Base-by-base conservation (phyloP, 2,113 vertebrate genomes). In the Lepus europaeus region DNA sequence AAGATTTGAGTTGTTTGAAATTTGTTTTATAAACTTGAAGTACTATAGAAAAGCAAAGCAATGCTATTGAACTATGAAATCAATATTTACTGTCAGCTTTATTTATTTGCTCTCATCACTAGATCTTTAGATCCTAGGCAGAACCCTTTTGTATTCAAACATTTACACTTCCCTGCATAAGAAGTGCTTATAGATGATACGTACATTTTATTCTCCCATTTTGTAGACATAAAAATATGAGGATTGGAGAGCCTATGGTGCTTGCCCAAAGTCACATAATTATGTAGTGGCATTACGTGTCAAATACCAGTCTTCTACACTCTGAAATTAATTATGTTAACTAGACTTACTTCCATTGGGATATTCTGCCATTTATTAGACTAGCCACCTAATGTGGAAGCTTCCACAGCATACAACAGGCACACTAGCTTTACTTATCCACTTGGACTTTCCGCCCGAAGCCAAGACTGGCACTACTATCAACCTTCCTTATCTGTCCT, bases 271-370 rank as follows among this genome's bases (percentile, higher is more conserved):
- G 22, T 68, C 68, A 77, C 16, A 33, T 27, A 64, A 70, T 64
- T 83, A 72, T 51, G 9, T 20, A 9, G 20, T 45, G 82, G 23
- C 91, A 86, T 81, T 82, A 45, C 29, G 17, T 64, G 6, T 70
- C 49, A 81, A n/a, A 39, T 49, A n/a, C 4, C 13, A 76, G 11
- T 45, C 6, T 61, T 74, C 10, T 29, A 49, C 10, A 13, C 8
- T 64, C 87, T 80, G 5, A 56, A 74, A 76, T 92, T 68, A 84
- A 93, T 89, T 11, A 70, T 23, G 17, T 63, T 81, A 77, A 70
- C 16, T 72, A 16, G 10, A 22, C 10, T 90, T 9, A 36, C 29
- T 85, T 14, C 2, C 36, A 5, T 36, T 85, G 59, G 31, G 2
- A 22, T 39, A 39, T 33, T 56, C 81, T 70, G 13, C 22, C 13